Conservation (phyloP, 2,113 vertebrate species). For the Hyla sarda region DNA sequence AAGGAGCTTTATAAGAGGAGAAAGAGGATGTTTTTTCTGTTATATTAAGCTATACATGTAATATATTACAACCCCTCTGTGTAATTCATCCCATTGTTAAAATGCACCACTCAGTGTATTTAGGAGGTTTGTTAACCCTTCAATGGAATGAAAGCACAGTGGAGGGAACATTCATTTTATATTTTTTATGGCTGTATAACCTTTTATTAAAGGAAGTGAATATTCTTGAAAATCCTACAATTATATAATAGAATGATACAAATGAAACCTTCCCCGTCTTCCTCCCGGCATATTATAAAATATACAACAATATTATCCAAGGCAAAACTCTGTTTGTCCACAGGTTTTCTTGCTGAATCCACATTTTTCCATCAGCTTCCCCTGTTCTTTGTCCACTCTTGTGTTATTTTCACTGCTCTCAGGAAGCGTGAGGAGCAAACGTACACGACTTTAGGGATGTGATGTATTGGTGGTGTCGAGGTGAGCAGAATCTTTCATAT, state of each 20-base stretch:
- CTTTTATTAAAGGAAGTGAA: too few relatives aligned
- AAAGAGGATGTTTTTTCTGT: too few relatives aligned
- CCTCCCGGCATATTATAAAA: background rate
- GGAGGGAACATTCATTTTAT: too few relatives aligned
- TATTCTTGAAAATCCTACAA: too few relatives aligned
- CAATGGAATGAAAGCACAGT: too few relatives aligned
- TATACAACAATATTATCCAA: background rate
- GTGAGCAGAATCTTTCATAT: background rate
- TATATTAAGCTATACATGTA: too few relatives aligned
- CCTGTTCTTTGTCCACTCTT: background rate
- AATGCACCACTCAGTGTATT: too few relatives aligned
- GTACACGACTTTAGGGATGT: background rate
- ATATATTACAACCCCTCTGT: too few relatives aligned
- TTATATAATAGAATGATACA: background rate
- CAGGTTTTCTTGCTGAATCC: background rate
- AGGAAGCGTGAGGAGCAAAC: background rate
- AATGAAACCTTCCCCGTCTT: background rate
- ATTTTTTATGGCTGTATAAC: too few relatives aligned
- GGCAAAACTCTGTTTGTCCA: background rate
- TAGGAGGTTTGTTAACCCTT: too few relatives aligned
- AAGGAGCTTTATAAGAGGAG: too few relatives aligned
- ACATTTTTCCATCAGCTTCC: slow-evolving; percentile 15
- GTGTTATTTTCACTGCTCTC: background rate
- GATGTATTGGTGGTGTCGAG: background rate
- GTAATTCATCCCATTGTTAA: too few relatives aligned